Conservation (phyloP, 92 coral and sea anemone species). For the Epizoanthus scotinus region DNA sequence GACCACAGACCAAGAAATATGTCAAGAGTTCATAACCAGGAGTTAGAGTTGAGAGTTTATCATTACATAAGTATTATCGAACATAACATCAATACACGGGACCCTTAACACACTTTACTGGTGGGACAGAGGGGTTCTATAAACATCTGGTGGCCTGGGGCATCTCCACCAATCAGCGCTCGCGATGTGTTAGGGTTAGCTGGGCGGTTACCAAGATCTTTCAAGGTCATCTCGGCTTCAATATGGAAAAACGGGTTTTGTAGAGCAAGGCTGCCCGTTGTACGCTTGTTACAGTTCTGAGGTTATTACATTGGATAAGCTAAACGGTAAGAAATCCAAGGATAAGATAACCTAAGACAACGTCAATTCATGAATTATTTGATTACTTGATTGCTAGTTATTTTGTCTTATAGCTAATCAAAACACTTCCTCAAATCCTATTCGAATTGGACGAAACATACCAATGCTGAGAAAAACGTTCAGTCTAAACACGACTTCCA, state of each 20-base stretch:
- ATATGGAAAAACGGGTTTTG: not conserved
- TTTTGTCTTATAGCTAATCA: too few species aligned
- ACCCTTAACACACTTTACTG: not conserved
- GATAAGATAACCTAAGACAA: not conserved
- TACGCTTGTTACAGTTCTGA: not conserved
- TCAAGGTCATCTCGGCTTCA: not conserved
- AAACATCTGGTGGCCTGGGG: slow-evolving; percentile 9
- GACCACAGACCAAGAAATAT: too few species aligned
- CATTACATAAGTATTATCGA: too few species aligned
- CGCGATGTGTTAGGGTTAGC: slow-evolving; percentile 1
- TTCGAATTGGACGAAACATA: too few species aligned
- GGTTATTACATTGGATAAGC: not conserved
- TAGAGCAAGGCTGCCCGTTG: not conserved
- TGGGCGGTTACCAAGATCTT: slow-evolving; percentile 18
- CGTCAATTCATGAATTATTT: too few species aligned
- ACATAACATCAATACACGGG: too few species aligned
- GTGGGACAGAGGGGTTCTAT: slow-evolving; percentile 21
- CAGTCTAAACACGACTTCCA: not conserved
- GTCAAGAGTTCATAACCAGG: too few species aligned
- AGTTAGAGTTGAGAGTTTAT: too few species aligned
- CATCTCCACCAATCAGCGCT: not conserved
- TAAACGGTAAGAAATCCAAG: slow-evolving; percentile 11
- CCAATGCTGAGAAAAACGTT: too few species aligned
- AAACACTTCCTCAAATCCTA: too few species aligned
- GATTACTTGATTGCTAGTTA: too few species aligned